A percentile compares a stretch with the other conserved stretches of the same genome.
phyloP scores from a whole-genome alignment of 1,140 invertebrate species.

The Cydia strobilella region DNA sequence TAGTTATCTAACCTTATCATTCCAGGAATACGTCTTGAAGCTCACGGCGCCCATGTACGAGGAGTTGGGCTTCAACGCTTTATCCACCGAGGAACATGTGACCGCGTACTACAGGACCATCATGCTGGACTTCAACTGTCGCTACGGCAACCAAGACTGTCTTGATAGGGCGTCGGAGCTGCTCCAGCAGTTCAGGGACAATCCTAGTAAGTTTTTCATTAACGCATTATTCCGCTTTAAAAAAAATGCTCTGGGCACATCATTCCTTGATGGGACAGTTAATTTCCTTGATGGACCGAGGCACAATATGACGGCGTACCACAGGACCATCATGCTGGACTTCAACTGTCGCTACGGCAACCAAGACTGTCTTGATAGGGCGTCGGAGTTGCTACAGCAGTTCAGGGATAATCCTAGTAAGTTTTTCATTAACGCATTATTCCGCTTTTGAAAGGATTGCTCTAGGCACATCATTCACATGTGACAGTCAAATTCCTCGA shows the following conservation, averaged over 20 bases:
- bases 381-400: conserved; percentile 81
- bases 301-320: conserved; percentile 83
- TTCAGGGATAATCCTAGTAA: conserved; percentile 60
- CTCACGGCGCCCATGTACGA: conserved; percentile 83
- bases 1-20: conserved; percentile 32
- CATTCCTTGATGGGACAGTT: no score
- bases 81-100: conserved; percentile 81
- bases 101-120: conserved; percentile 85
- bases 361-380: conserved; percentile 83
- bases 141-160: conserved; percentile 84
- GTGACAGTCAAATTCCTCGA: no score
- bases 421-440: conserved; percentile 34
- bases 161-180: conserved; percentile 82
- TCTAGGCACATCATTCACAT: no score
- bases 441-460: no score
- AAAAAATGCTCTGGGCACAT: no score
- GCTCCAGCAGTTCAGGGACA: conserved; percentile 77
- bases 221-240: no score
- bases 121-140: conserved; percentile 85
- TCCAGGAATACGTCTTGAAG: conserved; percentile 83
- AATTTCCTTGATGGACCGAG: no score
- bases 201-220: conserved; percentile 52
- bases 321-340: conserved; percentile 84
- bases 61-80: conserved; percentile 82
- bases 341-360: conserved; percentile 87